Conservation (phyloP, 2,888 invertebrate genomes). For the Argynnis bischoffii region DNA sequence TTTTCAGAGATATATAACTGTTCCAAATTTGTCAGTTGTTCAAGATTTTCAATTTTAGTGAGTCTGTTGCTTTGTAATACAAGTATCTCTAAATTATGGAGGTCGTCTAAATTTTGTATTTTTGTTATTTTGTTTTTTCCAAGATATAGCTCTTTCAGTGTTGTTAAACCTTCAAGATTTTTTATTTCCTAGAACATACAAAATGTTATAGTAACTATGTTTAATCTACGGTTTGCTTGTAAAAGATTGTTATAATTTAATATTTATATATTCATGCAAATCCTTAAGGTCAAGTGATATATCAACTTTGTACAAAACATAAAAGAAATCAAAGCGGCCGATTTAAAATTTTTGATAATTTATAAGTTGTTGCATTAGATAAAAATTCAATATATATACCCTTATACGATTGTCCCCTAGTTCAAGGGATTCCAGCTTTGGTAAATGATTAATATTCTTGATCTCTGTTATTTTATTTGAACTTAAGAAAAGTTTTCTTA, state of each 20-base stretch:
- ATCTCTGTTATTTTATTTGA: slow-evolving; percentile 95
- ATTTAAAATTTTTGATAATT: slow-evolving; percentile 3
- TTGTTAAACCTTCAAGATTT: slow-evolving; percentile 89
- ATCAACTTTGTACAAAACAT: too few species aligned
- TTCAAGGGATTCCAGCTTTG: slow-evolving; percentile 92
- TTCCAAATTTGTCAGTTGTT: slow-evolving; percentile 86
- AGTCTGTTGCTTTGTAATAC: slow-evolving; percentile 96
- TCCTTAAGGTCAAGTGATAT: too few species aligned
- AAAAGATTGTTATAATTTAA: too few species aligned
- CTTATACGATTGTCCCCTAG: slow-evolving; percentile 97
- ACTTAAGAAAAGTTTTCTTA: slow-evolving; percentile 93
- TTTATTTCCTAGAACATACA: slow-evolving; percentile 87
- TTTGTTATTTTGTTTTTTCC: slow-evolving; percentile 97
- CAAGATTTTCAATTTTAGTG: slow-evolving; percentile 92
- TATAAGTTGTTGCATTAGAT: slow-evolving; percentile 2
- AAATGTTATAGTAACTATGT: background rate
- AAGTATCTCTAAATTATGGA: slow-evolving; percentile 89
- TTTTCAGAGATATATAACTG: slow-evolving; percentile 97
- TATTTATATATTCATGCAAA: too few species aligned
- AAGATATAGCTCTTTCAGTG: slow-evolving; percentile 90
- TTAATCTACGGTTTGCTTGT: background rate
- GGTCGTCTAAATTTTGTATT: slow-evolving; percentile 89
- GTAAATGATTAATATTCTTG: slow-evolving; percentile 91
- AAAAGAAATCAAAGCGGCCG: background rate
- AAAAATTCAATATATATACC: slow-evolving; percentile 64